Evolutionary conservation across 2,797 vertebrate species (phyloP), one percentile per base, ranked within the genome.

Genomic region (Anomalospiza imberbis): DNA sequence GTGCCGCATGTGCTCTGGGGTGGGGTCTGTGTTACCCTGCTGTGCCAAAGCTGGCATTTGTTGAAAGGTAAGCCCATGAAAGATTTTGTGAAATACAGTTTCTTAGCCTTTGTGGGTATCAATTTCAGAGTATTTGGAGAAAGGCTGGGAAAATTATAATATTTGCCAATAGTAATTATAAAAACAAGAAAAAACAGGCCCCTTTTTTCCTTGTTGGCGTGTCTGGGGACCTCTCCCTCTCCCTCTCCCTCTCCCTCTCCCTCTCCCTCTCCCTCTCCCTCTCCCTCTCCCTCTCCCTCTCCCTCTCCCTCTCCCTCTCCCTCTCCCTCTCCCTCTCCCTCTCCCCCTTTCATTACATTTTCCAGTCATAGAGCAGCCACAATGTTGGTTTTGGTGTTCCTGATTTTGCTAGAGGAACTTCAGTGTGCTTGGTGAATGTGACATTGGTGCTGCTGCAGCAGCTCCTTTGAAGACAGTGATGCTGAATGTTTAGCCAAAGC

Each of bases 1-100:
- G 15, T 1, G 0, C 7, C 66, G 26, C 29, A 12, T 1, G 1
- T 12, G 32, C 9, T 44, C 24, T 54, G 42, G 32, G 18, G 29
- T 58, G 42, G 26, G 21, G 40, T 70, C 55, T 32, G 10, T 36
- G 50, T 51, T 45, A 34, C 10, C 21, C 17, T 36, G 22, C 63
- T 70, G 51, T 73, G 32, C 55, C 19, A 36, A 55, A 65, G 7
- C 19, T 57, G 58, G 5, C 19, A 2, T 58, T 87, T 62, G 13
- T 47, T 40, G 47, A 92, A 89, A 58, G 13, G 21, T 44, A 75
- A 50, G 18, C 13, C 68, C 8, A 1, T 28, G 24, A 45, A 61
- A 81, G 38, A 31, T n/a, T 63, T 54, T 58, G 25, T 44, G 36
- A 85, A 20, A 48, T 81, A 47, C 14, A 72, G 40, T 44, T 55